Conservation (phyloP, 2,113 vertebrate species). For the Lycaon pictus region DNA sequence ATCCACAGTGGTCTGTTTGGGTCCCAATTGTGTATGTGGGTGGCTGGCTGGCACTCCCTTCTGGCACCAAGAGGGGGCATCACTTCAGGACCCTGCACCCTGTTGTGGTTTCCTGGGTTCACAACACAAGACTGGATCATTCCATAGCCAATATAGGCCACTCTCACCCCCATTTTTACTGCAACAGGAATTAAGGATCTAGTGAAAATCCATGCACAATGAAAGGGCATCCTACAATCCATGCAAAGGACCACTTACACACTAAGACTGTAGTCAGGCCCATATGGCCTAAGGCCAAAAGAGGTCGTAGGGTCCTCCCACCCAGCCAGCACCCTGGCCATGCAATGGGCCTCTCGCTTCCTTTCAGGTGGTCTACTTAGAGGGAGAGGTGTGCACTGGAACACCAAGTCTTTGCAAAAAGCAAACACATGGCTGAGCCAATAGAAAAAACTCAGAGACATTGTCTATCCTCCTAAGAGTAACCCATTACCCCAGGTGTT, state of each 20-base stretch:
- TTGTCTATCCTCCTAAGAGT: background rate
- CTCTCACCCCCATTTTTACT: background rate
- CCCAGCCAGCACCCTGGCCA: background rate
- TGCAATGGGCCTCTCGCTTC: background rate
- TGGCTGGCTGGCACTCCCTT: background rate
- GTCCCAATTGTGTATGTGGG: too few species aligned
- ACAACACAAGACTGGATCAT: accelerated
- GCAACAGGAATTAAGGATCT: background rate
- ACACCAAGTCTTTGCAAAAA: background rate
- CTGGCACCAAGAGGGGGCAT: background rate
- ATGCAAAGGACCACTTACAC: background rate
- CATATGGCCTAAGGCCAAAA: background rate
- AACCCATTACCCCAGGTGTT: background rate
- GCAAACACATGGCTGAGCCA: background rate
- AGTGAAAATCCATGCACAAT: background rate
- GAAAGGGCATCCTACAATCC: background rate
- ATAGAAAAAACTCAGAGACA: background rate
- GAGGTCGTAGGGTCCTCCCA: background rate
- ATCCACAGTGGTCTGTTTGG: background rate
- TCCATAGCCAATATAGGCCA: background rate
- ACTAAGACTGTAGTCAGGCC: background rate
- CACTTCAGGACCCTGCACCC: background rate
- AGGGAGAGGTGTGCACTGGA: accelerated
- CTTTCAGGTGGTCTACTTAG: background rate
- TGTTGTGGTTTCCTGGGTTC: background rate